phyloP scores from a whole-genome alignment of 2,113 vertebrate species.

The Zonotrichia leucophrys region DNA sequence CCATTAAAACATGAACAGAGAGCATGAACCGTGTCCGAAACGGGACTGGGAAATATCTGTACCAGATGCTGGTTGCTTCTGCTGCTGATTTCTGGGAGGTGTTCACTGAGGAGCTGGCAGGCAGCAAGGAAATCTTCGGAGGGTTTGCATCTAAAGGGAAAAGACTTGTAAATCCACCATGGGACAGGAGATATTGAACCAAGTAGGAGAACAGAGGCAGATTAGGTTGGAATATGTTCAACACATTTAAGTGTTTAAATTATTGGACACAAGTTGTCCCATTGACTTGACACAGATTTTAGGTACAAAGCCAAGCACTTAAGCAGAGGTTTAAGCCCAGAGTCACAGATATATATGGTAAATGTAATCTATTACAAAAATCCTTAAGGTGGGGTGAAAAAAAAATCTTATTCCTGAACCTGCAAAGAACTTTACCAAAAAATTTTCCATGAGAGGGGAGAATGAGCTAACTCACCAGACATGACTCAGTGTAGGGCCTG shows the following conservation, averaged over 20 bases:
- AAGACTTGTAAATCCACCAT: background rate
- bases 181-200: background rate
- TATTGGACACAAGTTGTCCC: background rate
- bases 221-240: background rate
- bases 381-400: background rate
- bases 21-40: background rate
- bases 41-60: constrained; percentile 20
- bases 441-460: background rate
- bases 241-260: background rate
- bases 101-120: constrained; percentile 84
- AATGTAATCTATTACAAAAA: background rate
- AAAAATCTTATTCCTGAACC: background rate
- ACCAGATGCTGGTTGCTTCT: constrained; percentile 86
- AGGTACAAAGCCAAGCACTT: background rate
- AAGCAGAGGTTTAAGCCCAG: background rate
- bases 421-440: background rate
- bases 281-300: background rate
- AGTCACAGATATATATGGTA: background rate
- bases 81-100: constrained; percentile 82
- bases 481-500: background rate
- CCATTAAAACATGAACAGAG: background rate
- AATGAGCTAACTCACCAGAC: constrained; percentile 18
- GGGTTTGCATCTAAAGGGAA: constrained; percentile 79
- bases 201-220: background rate
- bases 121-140: constrained; percentile 84